Percentiles rank a stretch among this genome's conserved stretches.
These are phyloP conservation scores for Nesoenas mayeri DNA, from an alignment of 2,113 vertebrate genomes.

Conservation along the genomic window DNA sequence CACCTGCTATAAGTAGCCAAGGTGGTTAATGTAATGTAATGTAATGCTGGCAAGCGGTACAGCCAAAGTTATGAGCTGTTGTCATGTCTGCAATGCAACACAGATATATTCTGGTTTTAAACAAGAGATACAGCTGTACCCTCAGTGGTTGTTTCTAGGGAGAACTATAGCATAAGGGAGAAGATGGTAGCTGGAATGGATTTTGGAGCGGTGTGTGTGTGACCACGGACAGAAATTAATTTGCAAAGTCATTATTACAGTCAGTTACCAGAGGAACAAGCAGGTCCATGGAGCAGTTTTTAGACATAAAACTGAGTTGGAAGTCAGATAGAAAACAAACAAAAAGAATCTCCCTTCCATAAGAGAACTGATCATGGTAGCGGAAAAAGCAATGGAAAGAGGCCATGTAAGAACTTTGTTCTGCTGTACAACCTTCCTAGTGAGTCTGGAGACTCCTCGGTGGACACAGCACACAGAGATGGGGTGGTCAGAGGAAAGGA, in stretches of 20 bases:
- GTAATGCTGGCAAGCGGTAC: not conserved
- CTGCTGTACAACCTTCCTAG: not conserved
- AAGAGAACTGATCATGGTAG: not conserved
- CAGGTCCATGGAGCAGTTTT: not conserved
- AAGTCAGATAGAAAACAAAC: not conserved
- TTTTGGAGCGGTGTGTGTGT: not conserved
- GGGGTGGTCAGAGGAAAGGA: not conserved
- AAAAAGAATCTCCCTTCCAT: not conserved
- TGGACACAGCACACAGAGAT: not conserved
- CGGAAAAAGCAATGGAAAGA: not conserved
- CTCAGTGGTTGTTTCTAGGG: not conserved
- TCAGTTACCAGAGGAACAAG: not conserved
- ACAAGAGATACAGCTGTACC: not conserved
- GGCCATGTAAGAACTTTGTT: not conserved
- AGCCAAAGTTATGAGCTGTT: not conserved
- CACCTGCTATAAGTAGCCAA: accelerated
- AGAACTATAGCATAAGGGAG: not conserved
- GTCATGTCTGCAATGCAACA: not conserved
- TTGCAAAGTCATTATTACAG: not conserved
- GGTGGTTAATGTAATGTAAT: not conserved
- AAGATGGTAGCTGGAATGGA: not conserved
- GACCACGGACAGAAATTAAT: not conserved
- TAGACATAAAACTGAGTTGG: not conserved
- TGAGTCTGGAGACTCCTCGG: not conserved
- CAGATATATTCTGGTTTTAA: not conserved